Conservation (phyloP, 1,140 invertebrate genomes). For the Drosophila kohkoa region DNA sequence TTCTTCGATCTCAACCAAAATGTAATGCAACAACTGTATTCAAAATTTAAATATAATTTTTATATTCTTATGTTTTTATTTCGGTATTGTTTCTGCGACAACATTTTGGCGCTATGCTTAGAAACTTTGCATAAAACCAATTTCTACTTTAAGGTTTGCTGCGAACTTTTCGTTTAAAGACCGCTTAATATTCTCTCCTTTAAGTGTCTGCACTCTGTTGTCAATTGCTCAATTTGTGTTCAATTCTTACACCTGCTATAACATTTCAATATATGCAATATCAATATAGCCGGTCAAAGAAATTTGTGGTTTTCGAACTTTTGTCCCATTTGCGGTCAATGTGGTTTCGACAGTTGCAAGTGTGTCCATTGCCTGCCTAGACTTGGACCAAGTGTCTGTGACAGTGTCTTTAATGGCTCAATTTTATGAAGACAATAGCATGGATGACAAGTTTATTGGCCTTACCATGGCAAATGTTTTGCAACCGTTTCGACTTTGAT, state of each 20-base stretch:
- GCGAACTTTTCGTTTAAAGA: no score
- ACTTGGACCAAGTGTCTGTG: background rate
- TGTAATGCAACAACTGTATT: background rate
- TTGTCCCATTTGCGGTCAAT: slow-evolving; percentile 48
- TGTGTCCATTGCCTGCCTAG: background rate
- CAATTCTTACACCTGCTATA: slow-evolving; percentile 12
- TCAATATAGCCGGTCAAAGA: slow-evolving; percentile 31
- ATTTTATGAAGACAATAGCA: slow-evolving; percentile 27
- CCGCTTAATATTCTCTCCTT: no score
- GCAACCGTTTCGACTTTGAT: slow-evolving; percentile 16
- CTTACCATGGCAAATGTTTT: slow-evolving; percentile 17
- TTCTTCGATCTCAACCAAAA: slow-evolving; percentile 20
- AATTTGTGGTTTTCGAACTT: slow-evolving; percentile 49
- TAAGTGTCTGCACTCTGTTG: background rate
- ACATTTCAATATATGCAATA: slow-evolving; percentile 34
- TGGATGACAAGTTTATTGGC: slow-evolving; percentile 36
- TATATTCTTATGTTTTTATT: background rate
- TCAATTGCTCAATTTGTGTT: slow-evolving; percentile 22
- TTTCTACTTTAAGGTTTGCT: background rate
- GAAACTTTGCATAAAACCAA: no score
- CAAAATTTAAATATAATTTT: background rate
- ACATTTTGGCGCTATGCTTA: no score
- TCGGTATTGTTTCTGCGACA: no score
- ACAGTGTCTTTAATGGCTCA: slow-evolving; percentile 29
- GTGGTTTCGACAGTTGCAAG: slow-evolving; percentile 34